Base-by-base conservation (phyloP, 2,888 invertebrate species). In the Odontocolon sp. region DNA sequence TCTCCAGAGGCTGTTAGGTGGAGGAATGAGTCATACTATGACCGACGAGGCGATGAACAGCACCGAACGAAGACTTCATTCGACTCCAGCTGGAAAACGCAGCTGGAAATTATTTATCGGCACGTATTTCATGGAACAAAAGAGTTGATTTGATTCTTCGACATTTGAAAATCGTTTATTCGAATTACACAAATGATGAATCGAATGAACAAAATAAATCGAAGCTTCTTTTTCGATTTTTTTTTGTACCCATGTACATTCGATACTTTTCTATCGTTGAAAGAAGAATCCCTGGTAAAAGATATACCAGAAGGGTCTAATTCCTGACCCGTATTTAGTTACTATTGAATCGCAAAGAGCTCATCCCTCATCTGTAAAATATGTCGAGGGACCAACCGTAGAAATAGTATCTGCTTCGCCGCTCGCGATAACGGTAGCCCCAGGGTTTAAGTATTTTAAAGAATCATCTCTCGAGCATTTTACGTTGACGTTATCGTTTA, bases 271-370 rank as follows among this genome's bases (percentile, higher is more conserved):
- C 9, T 50, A n/a, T 45, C 40, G 47, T 16, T 26, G 2, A 11
- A 21, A 23, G 36, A 26, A 28, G 26, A 54, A 16, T 47, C 57
- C 18, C 26, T 36, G 28, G 18, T 5, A 59, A 57, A 50, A 45
- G 38, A 68, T 59, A 36, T 8, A 42, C 16, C 33, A 38, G 14
- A 16, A 14, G 57, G 59, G 23, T 68, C 42, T 52, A 52, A 40
- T 42, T 73, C 26, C 66, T 26, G 52, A 67, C 59, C 66, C 66
- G 26, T 73, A 73, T 73, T 73, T 33, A 33, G 72, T 73, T 73
- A 73, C 72, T 52, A 67, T 67, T 66, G 26, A 73, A 73, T 56
- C 26, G 52, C 66, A 36, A 40, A 54, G 26, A 42, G 18, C 23
- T 45, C 59, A 33, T 59, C 47, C 18, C 57, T 57, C 57, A 40